Conservation (phyloP, 2,113 vertebrate genomes). For the Epinephelus fuscoguttatus region DNA sequence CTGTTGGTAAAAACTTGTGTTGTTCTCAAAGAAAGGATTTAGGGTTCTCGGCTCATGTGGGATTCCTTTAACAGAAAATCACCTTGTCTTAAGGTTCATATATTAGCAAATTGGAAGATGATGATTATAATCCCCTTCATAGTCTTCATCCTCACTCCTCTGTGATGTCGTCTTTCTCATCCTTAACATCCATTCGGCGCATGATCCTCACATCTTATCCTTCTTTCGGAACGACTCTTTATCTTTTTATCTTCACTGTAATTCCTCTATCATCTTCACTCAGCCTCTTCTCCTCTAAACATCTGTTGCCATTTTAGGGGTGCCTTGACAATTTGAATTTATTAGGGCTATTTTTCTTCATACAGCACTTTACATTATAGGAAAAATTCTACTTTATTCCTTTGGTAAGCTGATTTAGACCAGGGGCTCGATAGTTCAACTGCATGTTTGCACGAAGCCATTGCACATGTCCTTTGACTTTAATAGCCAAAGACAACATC, state of each 20-base stretch:
- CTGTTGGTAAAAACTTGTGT: not conserved
- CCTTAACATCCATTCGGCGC: not conserved
- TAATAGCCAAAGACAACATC: not conserved
- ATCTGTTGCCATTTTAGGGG: slow-evolving; percentile 40
- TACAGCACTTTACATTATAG: not conserved
- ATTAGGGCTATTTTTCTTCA: slow-evolving; percentile 19
- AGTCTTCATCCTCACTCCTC: not conserved
- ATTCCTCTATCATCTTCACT: slow-evolving; percentile 11
- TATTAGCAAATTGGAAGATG: not conserved
- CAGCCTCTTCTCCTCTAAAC: not conserved
- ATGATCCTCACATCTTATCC: not conserved
- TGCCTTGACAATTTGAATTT: slow-evolving; percentile 31
- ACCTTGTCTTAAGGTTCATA: not conserved
- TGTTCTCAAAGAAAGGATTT: not conserved
- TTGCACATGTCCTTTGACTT: not conserved
- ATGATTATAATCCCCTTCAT: not conserved
- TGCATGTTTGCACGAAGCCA: not conserved
- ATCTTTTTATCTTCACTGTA: slow-evolving; percentile 12
- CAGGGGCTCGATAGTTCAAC: not conserved
- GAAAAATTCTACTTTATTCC: not conserved
- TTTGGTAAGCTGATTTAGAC: not conserved
- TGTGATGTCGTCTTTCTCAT: not conserved
- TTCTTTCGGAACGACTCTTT: not conserved
- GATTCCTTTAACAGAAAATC: not conserved
- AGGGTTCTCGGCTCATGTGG: not conserved